These are phyloP conservation scores for Gasterosteus aculeatus DNA, from an alignment of 2,113 vertebrate species.

Conservation along the genomic window DNA sequence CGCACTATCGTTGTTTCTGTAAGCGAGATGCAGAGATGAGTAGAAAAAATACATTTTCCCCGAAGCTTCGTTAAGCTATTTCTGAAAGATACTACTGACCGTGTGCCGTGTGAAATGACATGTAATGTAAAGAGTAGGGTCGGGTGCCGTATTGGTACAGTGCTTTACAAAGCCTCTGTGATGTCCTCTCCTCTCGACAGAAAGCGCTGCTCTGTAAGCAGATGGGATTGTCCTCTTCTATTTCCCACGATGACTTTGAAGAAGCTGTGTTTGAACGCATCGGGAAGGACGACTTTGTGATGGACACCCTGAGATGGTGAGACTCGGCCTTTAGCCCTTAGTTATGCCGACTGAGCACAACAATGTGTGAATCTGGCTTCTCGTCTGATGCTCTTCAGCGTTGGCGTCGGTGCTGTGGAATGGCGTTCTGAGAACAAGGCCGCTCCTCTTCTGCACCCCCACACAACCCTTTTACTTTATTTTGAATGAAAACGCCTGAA, in stretches of 20 bases:
- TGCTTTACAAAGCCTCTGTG: background rate
- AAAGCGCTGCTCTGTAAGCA: slow-evolving; percentile 89
- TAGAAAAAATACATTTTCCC: background rate
- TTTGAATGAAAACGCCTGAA: slow-evolving; percentile 36
- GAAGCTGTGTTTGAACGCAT: slow-evolving; percentile 83
- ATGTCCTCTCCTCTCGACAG: slow-evolving; percentile 67
- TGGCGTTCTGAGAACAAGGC: slow-evolving; percentile 16
- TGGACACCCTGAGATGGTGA: slow-evolving; percentile 89
- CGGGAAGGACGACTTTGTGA: slow-evolving; percentile 80
- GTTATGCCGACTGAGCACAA: too few species aligned
- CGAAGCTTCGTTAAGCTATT: background rate
- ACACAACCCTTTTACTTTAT: background rate
- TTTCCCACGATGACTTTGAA: slow-evolving; percentile 78
- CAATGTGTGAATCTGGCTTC: too few species aligned
- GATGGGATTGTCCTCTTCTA: slow-evolving; percentile 82
- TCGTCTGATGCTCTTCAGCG: slow-evolving; percentile 33
- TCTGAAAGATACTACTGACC: background rate
- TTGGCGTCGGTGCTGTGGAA: background rate
- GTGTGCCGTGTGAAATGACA: too few species aligned
- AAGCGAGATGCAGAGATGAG: background rate
- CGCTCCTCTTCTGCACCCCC: slow-evolving; percentile 17
- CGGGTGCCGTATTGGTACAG: too few species aligned
- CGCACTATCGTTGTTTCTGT: background rate
- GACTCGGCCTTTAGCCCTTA: slow-evolving; percentile 1
- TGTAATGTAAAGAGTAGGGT: too few species aligned